Evolutionary conservation across 2,797 vertebrate species (phyloP), one percentile per base, ranked within the genome.

Genomic region (Clamator glandarius): DNA sequence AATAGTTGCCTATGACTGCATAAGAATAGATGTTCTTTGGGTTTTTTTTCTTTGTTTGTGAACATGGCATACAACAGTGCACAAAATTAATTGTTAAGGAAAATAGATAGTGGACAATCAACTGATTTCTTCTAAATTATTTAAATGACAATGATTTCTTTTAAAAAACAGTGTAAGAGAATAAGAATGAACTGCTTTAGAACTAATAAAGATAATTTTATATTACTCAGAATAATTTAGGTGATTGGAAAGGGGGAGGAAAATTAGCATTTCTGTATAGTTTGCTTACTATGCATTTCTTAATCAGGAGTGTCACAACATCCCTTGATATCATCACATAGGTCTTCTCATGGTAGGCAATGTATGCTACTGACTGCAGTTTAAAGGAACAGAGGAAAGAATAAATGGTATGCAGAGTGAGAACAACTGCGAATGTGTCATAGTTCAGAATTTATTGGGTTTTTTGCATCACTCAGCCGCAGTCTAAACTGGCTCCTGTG

Each of bases 251-350:
- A 87, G 46, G 54, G 54, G 41, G 42, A 89, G 51, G 51, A 29
- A 92, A 93, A 96, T 91, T 80, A 90, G n/a, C 92, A 92, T 95
- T 90, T 93, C 78, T 75, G 66, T 95, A 50, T 64, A 46, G 82
- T 94, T 96, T 96, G 76, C 78, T 92, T 94, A 78, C 82, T 77
- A 29, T 92, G 51, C 94, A 93, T 64, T 95, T 92, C 91, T 86
- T 96, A 95, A 96, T 95, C 62, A 75, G 69, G 58, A 78, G 54
- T 94, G 79, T 93, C 92, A 96, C 79, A 95, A 81, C 92, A 84
- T 96, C 69, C 59, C 82, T 94, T 92, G 91, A 55, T 95, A 89
- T 36, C 58, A 81, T 76, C 89, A 93, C 79, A 84, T 82, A 95
- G 44, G 76, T 94, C 69, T 85, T 79, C 81, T 94, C 51, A 0